These are phyloP conservation scores for Pempheris klunzingeri DNA, from an alignment of 2,797 vertebrate genomes.

Conservation along the genomic window DNA sequence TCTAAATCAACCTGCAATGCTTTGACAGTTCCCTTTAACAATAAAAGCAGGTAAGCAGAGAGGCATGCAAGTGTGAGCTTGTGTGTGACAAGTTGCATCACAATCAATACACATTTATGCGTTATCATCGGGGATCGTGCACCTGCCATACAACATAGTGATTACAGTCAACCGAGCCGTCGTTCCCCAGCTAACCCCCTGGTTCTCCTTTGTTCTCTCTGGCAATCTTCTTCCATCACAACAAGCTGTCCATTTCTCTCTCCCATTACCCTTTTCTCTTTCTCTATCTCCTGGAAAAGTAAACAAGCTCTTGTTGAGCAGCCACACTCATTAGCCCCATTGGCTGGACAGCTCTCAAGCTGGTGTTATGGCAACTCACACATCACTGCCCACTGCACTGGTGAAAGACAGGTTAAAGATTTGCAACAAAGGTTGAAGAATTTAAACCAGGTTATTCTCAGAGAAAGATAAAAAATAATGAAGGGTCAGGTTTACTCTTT, in stretches of 20 bases:
- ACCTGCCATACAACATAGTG: constrained; percentile 45
- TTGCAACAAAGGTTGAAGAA: constrained; percentile 26
- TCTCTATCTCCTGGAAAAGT: constrained; percentile 62
- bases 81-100: constrained; percentile 6
- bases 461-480: constrained; percentile 2
- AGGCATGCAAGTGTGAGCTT: not conserved
- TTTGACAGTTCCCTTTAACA: constrained; percentile 17
- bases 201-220: constrained; percentile 47
- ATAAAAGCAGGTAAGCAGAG: constrained; percentile 25
- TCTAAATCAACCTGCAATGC: constrained; percentile 17
- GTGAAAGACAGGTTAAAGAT: constrained; percentile 5
- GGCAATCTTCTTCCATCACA: constrained; percentile 44
- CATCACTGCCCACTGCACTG: constrained; percentile 23
- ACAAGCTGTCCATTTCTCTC: constrained; percentile 48
- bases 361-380: constrained; percentile 62
- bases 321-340: constrained; percentile 58
- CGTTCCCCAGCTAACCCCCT: not conserved
- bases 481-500: not conserved
- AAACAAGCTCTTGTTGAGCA: constrained; percentile 68
- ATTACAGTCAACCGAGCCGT: constrained; percentile 48
- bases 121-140: constrained; percentile 56
- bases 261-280: constrained; percentile 10
- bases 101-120: constrained; percentile 38
- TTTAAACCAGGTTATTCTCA: not conserved
- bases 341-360: constrained; percentile 51